phyloP scores from a whole-genome alignment of 2,888 invertebrate species.

The Myopa tessellatipennis region DNA sequence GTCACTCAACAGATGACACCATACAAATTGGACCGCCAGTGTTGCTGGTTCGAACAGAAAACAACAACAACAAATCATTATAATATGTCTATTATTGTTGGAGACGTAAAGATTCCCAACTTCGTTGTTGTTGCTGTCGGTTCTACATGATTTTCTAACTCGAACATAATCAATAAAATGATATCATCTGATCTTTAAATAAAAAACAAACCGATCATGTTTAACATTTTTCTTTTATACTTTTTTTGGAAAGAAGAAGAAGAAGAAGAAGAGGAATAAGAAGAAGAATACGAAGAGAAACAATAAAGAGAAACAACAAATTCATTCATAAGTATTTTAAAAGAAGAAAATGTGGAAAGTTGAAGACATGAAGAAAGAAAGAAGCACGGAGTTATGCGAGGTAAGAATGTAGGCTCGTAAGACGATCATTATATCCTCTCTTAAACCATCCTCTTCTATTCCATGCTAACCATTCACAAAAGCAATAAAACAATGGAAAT shows the following conservation, averaged over 20 bases:
- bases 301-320: neutral
- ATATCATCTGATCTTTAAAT: constrained; percentile 11
- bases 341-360: neutral
- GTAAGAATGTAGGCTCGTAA: neutral
- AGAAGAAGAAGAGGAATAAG: neutral
- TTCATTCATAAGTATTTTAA: constrained; percentile 19
- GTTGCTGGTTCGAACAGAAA: constrained; percentile 12
- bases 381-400: no score
- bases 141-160: neutral
- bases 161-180: constrained; percentile 13
- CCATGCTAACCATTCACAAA: neutral
- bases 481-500: constrained; percentile 44
- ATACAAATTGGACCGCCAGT: constrained; percentile 38
- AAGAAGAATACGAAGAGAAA: neutral
- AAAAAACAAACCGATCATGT: neutral
- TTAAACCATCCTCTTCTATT: neutral
- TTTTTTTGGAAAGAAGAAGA: no score
- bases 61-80: constrained; percentile 1
- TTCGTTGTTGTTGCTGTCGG: neutral
- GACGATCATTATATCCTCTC: neutral
- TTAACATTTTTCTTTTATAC: no score
- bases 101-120: neutral
- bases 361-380: neutral
- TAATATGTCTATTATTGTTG: neutral
- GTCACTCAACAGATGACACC: constrained; percentile 10